Evolutionary conservation across 2,888 invertebrate genomes (phyloP).

Genomic region (Gerris lacustris): DNA sequence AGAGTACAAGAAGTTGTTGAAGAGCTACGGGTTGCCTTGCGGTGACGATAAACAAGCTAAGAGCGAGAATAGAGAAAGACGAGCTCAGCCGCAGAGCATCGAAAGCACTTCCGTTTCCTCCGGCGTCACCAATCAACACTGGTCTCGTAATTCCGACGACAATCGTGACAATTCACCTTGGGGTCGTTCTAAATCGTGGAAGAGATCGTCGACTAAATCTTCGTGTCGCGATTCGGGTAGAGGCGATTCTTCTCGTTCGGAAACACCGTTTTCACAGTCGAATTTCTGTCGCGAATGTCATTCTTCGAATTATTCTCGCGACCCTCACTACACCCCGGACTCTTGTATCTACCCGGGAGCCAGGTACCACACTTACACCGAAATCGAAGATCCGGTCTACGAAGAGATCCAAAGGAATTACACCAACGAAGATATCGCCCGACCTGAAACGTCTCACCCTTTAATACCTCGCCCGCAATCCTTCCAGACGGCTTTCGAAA

Average conservation of each 20-base stretch:
- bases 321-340: constrained; percentile 30
- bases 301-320: constrained; percentile 40
- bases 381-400: constrained; percentile 69
- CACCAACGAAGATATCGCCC: constrained; percentile 64
- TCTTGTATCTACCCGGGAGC: constrained; percentile 38
- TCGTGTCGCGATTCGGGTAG: constrained; percentile 50
- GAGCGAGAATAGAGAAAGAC: constrained; percentile 36
- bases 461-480: constrained; percentile 40
- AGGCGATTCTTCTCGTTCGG: constrained; percentile 51
- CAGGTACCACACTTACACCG: constrained; percentile 63
- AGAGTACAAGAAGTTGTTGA: constrained; percentile 61
- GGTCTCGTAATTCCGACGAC: constrained; percentile 67
- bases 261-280: constrained; percentile 41
- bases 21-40: constrained; percentile 59
- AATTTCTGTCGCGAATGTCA: constrained; percentile 34
- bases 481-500: constrained; percentile 33
- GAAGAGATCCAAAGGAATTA: constrained; percentile 62
- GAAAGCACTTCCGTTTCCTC: constrained; percentile 38
- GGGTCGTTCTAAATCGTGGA: constrained; percentile 44
- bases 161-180: constrained; percentile 68
- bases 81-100: constrained; percentile 36
- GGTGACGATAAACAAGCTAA: constrained; percentile 39
- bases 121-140: constrained; percentile 55
- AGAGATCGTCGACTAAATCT: constrained; percentile 43
- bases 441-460: constrained; percentile 65